Percentiles rank a stretch among this genome's conserved stretches.
These are phyloP conservation scores for Lasioglossum zephyrum DNA, from an alignment of 2,888 invertebrate species.

Conservation along the genomic window DNA sequence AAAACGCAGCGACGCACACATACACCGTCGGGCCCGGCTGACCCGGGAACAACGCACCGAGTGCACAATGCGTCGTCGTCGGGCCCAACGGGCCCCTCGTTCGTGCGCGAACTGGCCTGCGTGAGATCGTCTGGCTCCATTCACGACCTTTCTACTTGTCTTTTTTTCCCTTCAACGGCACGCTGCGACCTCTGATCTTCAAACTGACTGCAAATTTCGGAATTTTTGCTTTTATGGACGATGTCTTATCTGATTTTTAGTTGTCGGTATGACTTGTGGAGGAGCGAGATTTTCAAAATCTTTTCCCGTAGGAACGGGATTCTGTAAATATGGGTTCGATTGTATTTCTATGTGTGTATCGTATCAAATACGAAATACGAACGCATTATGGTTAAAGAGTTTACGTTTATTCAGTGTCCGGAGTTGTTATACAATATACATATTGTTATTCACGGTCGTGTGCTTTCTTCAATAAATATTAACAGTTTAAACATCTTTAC, in stretches of 20 bases:
- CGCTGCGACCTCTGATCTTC: background rate
- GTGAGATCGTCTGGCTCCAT: background rate
- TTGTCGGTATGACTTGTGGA: too few species aligned
- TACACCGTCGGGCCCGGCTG: conserved; percentile 23
- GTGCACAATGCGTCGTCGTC: conserved; percentile 27
- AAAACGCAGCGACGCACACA: conserved; percentile 64
- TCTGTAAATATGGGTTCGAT: too few species aligned
- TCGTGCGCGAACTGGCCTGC: conserved; percentile 4
- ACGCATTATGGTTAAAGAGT: too few species aligned
- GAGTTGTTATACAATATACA: too few species aligned
- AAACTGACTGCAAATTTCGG: background rate
- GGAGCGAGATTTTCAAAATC: too few species aligned
- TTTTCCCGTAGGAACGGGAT: too few species aligned
- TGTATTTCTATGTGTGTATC: too few species aligned
- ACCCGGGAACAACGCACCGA: conserved; percentile 56
- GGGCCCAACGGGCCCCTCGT: conserved; percentile 13
- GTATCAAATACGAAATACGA: too few species aligned
- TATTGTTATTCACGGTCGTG: too few species aligned
- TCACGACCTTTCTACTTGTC: background rate
- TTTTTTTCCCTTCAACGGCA: background rate
- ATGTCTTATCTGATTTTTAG: rapidly evolving
- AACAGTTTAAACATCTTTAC: too few species aligned
- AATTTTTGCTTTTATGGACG: background rate
- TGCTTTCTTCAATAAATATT: too few species aligned
- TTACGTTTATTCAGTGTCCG: too few species aligned